Base-by-base conservation (phyloP, 2,113 vertebrate genomes). In the Misgurnus anguillicaudatus region DNA sequence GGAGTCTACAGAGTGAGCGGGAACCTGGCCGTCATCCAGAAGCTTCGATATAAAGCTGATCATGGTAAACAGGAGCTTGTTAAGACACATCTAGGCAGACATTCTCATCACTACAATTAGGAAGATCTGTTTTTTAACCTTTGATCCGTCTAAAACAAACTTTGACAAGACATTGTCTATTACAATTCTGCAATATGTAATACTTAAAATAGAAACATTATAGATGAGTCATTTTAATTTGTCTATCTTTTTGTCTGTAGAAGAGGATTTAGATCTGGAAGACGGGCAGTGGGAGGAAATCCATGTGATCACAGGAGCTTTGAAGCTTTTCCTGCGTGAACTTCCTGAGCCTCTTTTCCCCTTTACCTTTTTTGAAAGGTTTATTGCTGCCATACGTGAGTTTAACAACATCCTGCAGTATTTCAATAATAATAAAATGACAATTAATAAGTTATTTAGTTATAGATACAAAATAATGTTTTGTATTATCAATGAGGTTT, bases 11-110 rank as follows among this genome's bases (percentile, higher is more conserved):
- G 97, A 78, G 94, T 98, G 79, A 98, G 94, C 0, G 97, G 97
- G 8, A 98, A 98, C 89, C 86, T 98, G 87, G 96, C 97, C 19
- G 95, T 96, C 76, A 95, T 98, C 86, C 97, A 98, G 91, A 98
- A 90, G 45, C 91, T 99, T 58, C 93, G 97, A 79, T 92, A 95
- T 85, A 96, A 93, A 82, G 96, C 95, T 47, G 95, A 99, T 82
- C 97, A 96, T 0, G 95, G 97, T 99, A 90, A 83, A 88, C 7
- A 3, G 9, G 66, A 11, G 31, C 16, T 41, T n/a, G 24, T 31
- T 31, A 58, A 38, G 4, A 36, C 16, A 9, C 7, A 24, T 42
- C 11, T 9, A 55, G 51, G 42, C 41, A 0, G 3, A 66, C 17
- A 17, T 17, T 5, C 4, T 55, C 53, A 55, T n/a, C 6, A n/a